phyloP scores from a whole-genome alignment of 2,888 invertebrate species.

The Portevinia maculata region DNA sequence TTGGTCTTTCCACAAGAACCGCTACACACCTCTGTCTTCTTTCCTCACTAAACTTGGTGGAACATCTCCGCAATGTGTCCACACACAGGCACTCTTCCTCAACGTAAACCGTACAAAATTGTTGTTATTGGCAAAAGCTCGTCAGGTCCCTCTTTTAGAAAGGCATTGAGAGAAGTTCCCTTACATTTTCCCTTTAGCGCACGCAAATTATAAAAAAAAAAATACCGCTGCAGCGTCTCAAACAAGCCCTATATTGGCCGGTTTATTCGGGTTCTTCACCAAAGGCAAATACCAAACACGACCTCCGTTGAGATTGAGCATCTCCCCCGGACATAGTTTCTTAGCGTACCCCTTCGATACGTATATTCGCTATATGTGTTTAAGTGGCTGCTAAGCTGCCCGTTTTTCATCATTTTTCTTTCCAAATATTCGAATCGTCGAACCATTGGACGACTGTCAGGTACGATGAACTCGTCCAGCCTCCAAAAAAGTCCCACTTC shows the following conservation, averaged over 20 bases:
- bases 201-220: too few relatives aligned
- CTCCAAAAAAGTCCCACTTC: conserved; percentile 61
- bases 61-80: conserved; percentile 74
- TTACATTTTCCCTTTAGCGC: too few relatives aligned
- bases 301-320: not conserved
- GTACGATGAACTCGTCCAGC: conserved; percentile 2
- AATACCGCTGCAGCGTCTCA: conserved; percentile 79
- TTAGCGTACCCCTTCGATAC: conserved; percentile 55
- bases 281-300: conserved; percentile 69
- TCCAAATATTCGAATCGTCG: not conserved
- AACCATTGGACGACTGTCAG: conserved; percentile 5
- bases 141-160: conserved; percentile 78
- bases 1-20: conserved; percentile 74
- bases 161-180: conserved; percentile 76
- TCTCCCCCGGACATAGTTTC: conserved; percentile 35
- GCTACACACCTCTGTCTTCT: conserved; percentile 59
- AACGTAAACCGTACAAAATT: conserved; percentile 64
- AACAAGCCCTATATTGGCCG: conserved; percentile 76
- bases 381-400: conserved; percentile 8
- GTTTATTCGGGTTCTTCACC: conserved; percentile 75
- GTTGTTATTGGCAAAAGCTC: conserved; percentile 58
- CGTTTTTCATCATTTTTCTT: not conserved
- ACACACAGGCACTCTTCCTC: conserved; percentile 57
- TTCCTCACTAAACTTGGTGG: conserved; percentile 47
- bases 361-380: conserved; percentile 19